phyloP scores from a whole-genome alignment of 2,888 invertebrate genomes.

The Globia sparganii region DNA sequence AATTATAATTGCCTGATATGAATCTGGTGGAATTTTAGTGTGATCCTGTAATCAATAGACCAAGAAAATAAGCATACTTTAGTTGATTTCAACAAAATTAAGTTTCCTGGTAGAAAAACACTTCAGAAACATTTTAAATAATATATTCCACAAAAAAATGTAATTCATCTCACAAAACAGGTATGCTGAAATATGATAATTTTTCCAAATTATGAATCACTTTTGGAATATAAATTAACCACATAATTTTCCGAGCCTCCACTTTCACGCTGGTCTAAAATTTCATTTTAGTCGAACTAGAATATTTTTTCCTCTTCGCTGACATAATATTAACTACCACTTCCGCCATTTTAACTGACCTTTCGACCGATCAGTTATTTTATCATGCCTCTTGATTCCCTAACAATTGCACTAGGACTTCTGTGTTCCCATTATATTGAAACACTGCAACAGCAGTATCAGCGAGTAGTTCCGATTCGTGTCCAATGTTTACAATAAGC shows the following conservation, averaged over 20 bases:
- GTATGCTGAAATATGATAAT: conserved; percentile 54
- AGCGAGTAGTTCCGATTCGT: conserved; percentile 51
- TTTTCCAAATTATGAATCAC: conserved; percentile 48
- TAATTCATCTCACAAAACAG: conserved; percentile 50
- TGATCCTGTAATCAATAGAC: background rate
- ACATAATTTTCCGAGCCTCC: conserved; percentile 31
- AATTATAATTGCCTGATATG: background rate
- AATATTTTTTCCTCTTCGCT: conserved; percentile 13
- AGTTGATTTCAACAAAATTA: conserved; percentile 31
- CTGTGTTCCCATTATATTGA: conserved; percentile 42
- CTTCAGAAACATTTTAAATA: conserved; percentile 31
- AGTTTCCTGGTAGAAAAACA: conserved; percentile 8
- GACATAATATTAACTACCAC: conserved; percentile 19
- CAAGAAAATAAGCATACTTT: background rate
- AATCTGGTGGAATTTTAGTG: background rate
- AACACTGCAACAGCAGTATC: conserved; percentile 43
- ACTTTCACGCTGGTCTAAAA: conserved; percentile 14
- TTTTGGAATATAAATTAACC: conserved; percentile 49
- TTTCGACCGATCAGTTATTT: background rate
- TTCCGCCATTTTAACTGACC: background rate
- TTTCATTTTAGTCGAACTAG: conserved; percentile 31
- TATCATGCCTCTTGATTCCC: background rate
- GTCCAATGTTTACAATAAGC: conserved; percentile 57
- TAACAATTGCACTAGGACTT: conserved; percentile 25
- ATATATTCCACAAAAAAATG: conserved; percentile 26